Conservation (phyloP, 2,797 vertebrate genomes). For the Neosalanx taihuensis region DNA sequence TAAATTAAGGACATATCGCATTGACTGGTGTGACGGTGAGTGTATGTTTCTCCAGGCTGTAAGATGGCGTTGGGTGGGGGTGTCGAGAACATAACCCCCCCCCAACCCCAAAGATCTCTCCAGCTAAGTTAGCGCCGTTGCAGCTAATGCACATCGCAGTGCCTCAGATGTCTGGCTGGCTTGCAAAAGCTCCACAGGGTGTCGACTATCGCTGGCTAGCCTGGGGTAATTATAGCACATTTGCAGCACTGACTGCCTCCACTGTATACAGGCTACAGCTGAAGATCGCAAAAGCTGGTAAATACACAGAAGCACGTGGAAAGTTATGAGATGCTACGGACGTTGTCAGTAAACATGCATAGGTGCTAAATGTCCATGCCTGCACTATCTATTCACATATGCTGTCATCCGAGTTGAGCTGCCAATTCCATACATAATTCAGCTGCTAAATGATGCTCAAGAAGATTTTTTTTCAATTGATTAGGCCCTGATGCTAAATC, state of each 20-base stretch:
- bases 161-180: slow-evolving; percentile 48
- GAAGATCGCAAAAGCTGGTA: background rate
- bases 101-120: background rate
- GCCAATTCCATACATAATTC: too few relatives aligned
- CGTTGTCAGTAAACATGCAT: too few relatives aligned
- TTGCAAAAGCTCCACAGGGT: slow-evolving; percentile 56
- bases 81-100: slow-evolving; percentile 53
- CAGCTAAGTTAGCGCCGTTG: background rate
- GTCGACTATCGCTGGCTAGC: slow-evolving; percentile 60
- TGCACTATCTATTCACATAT: background rate
- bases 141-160: slow-evolving; percentile 43
- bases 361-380: too few relatives aligned
- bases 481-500: background rate
- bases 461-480: background rate
- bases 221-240: slow-evolving; percentile 64
- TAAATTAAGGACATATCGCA: background rate
- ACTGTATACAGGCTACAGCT: slow-evolving; percentile 41
- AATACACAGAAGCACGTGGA: slow-evolving; percentile 3
- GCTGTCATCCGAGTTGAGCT: too few relatives aligned
- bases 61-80: slow-evolving; percentile 42
- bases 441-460: background rate
- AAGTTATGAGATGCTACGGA: background rate
- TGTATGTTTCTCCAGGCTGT: slow-evolving; percentile 12
- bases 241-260: slow-evolving; percentile 45
- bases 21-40: slow-evolving; percentile 9